phyloP scores from a whole-genome alignment of 2,797 vertebrate genomes.

The Lemur catta region DNA sequence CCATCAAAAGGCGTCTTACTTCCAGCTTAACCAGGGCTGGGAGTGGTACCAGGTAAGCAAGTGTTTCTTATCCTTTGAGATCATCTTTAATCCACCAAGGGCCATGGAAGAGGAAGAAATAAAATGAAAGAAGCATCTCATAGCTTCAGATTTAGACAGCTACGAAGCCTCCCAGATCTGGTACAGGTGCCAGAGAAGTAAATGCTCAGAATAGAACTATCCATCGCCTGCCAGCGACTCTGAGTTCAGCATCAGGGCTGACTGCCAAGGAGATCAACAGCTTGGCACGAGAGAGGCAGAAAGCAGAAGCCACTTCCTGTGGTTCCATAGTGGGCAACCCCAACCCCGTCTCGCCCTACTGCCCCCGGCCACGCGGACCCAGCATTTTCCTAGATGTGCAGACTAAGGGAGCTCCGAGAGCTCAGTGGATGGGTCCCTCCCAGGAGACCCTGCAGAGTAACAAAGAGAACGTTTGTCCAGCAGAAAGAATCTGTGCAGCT shows the following conservation, averaged over 20 bases:
- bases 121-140: not conserved
- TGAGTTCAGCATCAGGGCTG: not conserved
- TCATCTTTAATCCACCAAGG: not conserved
- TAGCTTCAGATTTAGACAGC: not conserved
- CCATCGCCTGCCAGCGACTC: not conserved
- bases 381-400: not conserved
- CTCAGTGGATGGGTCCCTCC: not conserved
- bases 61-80: not conserved
- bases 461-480: not conserved
- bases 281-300: not conserved
- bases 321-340: not conserved
- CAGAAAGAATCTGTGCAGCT: not conserved
- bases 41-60: not conserved
- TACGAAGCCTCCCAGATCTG: not conserved
- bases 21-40: not conserved
- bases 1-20: not conserved
- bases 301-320: not conserved
- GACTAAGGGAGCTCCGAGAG: not conserved
- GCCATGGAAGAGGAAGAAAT: not conserved
- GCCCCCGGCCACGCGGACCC: not conserved
- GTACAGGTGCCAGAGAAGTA: not conserved
- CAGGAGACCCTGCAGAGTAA: not conserved
- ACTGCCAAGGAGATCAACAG: conserved; percentile 13
- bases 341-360: no score
- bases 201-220: not conserved